A percentile compares a stretch with the other conserved stretches of the same genome.
These are phyloP conservation scores for Pentamera pediparva DNA, from an alignment of 53 echinoderm and acorn worm genomes.

Conservation along the genomic window DNA sequence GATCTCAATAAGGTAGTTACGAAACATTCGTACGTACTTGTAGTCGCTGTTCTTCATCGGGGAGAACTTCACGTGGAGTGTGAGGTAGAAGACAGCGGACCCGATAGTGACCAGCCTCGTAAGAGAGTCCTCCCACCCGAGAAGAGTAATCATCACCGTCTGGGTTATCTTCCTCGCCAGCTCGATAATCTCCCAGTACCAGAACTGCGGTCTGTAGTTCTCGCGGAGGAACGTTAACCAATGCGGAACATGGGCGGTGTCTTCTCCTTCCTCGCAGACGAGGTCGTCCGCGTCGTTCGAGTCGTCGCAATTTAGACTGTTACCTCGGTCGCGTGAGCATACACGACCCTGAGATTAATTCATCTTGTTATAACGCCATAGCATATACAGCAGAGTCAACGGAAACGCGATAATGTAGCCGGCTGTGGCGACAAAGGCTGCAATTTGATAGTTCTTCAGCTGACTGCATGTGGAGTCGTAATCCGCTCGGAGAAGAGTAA, in stretches of 20 bases:
- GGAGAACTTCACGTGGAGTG: not conserved
- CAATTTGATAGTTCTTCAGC: not conserved
- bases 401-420: not conserved
- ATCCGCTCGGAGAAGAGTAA: not conserved
- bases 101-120: not conserved
- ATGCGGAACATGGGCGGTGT: not conserved
- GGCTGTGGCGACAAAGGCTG: not conserved
- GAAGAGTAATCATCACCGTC: not conserved
- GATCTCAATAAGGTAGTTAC: too few relatives aligned
- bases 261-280: not conserved
- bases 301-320: not conserved
- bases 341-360: not conserved
- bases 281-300: not conserved
- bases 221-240: not conserved
- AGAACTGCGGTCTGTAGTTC: not conserved
- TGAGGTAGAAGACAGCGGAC: not conserved
- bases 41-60: too few relatives aligned
- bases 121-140: not conserved
- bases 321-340: not conserved
- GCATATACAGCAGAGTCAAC: not conserved
- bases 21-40: too few relatives aligned
- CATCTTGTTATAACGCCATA: not conserved
- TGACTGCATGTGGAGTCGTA: not conserved
- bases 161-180: not conserved
- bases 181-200: slow-evolving; percentile 11